Percentiles rank a stretch among this genome's conserved stretches.
Conservation (phyloP, 2,797 vertebrate species). For the Oceanodroma leucorhoa region DNA sequence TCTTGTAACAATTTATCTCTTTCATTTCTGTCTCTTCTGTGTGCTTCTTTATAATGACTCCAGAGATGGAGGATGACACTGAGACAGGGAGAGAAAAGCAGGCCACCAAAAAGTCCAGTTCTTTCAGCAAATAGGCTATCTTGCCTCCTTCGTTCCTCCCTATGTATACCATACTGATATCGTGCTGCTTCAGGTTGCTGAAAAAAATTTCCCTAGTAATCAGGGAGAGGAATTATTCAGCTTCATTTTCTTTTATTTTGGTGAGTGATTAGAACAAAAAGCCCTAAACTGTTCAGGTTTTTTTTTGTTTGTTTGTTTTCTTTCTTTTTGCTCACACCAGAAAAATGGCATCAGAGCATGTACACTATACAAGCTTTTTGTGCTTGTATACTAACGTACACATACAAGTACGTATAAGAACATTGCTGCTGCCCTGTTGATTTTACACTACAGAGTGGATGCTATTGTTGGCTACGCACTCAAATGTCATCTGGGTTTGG, state of each 20-base stretch:
- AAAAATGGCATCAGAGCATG: background rate
- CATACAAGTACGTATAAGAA: background rate
- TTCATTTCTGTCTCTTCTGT: background rate
- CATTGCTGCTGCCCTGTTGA: background rate
- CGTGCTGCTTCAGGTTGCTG: background rate
- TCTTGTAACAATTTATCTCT: background rate
- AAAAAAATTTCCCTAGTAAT: background rate
- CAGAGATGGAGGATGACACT: background rate
- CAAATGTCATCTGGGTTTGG: conserved; percentile 39
- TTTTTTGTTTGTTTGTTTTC: background rate
- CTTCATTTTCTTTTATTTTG: background rate
- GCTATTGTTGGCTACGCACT: conserved; percentile 20
- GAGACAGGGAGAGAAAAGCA: background rate
- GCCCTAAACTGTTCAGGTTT: background rate
- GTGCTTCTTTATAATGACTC: background rate
- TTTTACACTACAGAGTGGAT: background rate
- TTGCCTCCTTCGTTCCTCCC: background rate
- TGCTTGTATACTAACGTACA: background rate
- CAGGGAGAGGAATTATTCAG: background rate
- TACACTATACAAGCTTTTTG: background rate
- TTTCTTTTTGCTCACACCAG: background rate
- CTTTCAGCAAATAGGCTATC: background rate
- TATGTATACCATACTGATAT: background rate
- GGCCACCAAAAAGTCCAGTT: background rate
- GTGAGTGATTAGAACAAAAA: background rate